These are phyloP conservation scores for Lasioglossum calceatum DNA, from an alignment of 2,888 invertebrate species.

Conservation along the genomic window DNA sequence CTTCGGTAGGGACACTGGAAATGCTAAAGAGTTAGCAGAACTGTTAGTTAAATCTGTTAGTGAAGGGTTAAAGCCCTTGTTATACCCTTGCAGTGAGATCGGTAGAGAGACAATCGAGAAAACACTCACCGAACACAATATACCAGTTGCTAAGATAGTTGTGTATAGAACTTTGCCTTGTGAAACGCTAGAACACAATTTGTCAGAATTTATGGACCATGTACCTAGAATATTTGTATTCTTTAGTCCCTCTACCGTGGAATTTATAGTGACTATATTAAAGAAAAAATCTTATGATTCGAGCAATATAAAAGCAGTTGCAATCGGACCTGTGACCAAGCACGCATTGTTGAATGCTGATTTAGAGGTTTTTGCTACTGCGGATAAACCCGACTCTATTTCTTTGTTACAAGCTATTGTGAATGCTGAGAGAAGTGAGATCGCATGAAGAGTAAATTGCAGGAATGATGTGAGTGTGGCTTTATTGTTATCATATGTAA, in stretches of 20 bases:
- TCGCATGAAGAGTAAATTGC: not conserved
- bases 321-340: slow-evolving; percentile 81
- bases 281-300: slow-evolving; percentile 54
- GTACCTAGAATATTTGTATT: slow-evolving; percentile 76
- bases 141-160: slow-evolving; percentile 73
- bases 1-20: slow-evolving; percentile 77
- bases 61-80: slow-evolving; percentile 67
- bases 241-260: slow-evolving; percentile 81
- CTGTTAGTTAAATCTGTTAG: slow-evolving; percentile 67
- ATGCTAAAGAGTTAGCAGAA: slow-evolving; percentile 78
- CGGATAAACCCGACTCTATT: slow-evolving; percentile 79
- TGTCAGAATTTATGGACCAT: slow-evolving; percentile 64
- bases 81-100: slow-evolving; percentile 82
- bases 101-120: slow-evolving; percentile 78
- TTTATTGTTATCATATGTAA: slow-evolving; percentile 35
- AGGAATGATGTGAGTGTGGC: slow-evolving; percentile 27
- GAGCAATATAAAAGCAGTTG: slow-evolving; percentile 74
- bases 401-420: slow-evolving; percentile 75
- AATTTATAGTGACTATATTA: slow-evolving; percentile 71
- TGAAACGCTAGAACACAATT: slow-evolving; percentile 73
- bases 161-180: slow-evolving; percentile 78
- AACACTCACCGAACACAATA: slow-evolving; percentile 65
- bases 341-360: slow-evolving; percentile 74
- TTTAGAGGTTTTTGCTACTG: slow-evolving; percentile 72
- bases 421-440: slow-evolving; percentile 40